Evolutionary conservation across 2,888 invertebrate genomes (phyloP).

Genomic region (Epinotia nisella): DNA sequence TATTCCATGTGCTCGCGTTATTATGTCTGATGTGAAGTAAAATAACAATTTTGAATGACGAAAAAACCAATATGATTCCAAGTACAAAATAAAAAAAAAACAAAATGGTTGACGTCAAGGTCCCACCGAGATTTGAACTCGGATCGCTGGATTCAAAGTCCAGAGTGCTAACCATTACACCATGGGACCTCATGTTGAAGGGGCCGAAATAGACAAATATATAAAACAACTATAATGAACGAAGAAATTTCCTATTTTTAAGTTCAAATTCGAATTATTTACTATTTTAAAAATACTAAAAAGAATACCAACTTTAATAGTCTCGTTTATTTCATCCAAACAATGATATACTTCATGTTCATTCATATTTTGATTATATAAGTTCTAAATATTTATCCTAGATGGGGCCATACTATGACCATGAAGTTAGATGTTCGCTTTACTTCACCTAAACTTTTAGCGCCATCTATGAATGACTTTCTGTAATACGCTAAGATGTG

Average conservation of each 20-base stretch:
- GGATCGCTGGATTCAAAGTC: constrained; percentile 85
- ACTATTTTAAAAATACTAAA: not conserved
- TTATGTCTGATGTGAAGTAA: constrained; percentile 5
- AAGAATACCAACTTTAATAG: not conserved
- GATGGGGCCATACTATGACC: constrained; percentile 23
- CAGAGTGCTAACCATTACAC: constrained; percentile 86
- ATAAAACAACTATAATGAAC: constrained; percentile 14
- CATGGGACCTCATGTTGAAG: constrained; percentile 71
- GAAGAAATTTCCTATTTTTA: not conserved
- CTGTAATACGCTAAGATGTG: not conserved
- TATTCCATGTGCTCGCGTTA: constrained; percentile 36
- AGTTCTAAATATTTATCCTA: constrained; percentile 26
- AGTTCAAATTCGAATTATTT: not conserved
- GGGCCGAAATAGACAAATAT: constrained; percentile 50
- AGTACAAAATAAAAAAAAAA: constrained; percentile 29
- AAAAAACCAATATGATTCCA: not conserved
- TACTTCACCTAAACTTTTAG: not conserved
- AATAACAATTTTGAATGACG: not conserved
- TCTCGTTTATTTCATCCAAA: not conserved
- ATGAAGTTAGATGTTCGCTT: constrained; percentile 31
- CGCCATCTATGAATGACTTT: constrained; percentile 29
- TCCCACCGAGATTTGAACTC: constrained; percentile 85
- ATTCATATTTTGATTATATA: constrained; percentile 5
- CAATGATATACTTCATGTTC: not conserved
- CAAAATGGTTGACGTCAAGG: constrained; percentile 54